Conservation (phyloP, 2,113 vertebrate genomes). For the Tenebrosternarchus preto region DNA sequence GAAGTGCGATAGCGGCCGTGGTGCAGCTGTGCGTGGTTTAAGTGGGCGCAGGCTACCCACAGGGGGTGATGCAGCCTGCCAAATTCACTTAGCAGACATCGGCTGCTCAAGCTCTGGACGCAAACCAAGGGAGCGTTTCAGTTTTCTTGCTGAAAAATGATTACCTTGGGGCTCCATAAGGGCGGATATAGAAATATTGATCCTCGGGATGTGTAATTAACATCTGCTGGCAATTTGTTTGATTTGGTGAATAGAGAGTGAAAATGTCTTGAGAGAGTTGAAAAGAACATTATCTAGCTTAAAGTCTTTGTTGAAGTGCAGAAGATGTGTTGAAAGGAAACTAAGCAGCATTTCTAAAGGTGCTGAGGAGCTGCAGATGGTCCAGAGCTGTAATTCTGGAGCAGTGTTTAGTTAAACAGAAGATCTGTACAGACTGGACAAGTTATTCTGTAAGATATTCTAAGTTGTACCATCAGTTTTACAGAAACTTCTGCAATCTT, state of each 20-base stretch:
- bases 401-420: background rate
- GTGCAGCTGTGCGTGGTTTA: constrained; percentile 35
- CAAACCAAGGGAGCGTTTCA: background rate
- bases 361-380: background rate
- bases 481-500: background rate
- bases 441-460: background rate
- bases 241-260: background rate
- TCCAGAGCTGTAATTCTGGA: background rate
- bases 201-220: constrained; percentile 14
- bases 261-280: background rate
- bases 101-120: background rate
- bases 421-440: background rate
- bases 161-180: background rate
- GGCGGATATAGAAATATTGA: constrained; percentile 7
- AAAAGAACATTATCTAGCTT: too few species aligned
- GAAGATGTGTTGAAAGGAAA: background rate
- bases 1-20: constrained; percentile 22
- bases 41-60: constrained; percentile 22
- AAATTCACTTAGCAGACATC: constrained; percentile 29
- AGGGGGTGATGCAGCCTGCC: constrained; percentile 23
- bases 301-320: background rate
- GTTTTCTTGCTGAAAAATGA: background rate
- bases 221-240: constrained; percentile 6
- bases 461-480: too few species aligned
- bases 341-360: background rate